These are phyloP conservation scores for Coleophora flavipennella DNA, from an alignment of 2,888 invertebrate genomes.

Conservation along the genomic window DNA sequence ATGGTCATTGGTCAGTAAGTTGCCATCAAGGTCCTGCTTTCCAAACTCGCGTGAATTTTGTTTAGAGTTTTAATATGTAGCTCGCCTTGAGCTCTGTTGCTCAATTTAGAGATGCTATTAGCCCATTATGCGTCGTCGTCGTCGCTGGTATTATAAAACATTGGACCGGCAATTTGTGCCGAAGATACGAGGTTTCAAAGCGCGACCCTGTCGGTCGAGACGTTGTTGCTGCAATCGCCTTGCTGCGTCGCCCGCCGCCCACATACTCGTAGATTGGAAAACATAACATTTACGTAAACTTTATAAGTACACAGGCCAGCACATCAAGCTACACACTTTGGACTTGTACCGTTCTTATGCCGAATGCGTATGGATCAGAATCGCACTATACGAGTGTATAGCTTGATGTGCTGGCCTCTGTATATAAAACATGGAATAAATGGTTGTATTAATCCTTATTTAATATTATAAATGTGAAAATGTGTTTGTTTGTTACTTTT, in stretches of 20 bases:
- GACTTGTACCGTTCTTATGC: too few relatives aligned
- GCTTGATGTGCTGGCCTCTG: too few relatives aligned
- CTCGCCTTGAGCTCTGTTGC: constrained; percentile 56
- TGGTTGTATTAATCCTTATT: too few relatives aligned
- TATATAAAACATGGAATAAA: too few relatives aligned
- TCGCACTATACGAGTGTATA: too few relatives aligned
- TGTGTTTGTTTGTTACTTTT: too few relatives aligned
- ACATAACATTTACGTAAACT: neutral
- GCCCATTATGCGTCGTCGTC: constrained; percentile 38
- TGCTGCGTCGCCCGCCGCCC: constrained; percentile 23
- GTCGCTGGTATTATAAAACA: constrained; percentile 24
- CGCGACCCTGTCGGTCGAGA: constrained; percentile 25
- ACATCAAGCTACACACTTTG: too few relatives aligned
- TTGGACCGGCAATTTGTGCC: constrained; percentile 41
- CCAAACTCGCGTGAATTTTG: constrained; percentile 47
- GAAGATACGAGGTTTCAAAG: constrained; percentile 34
- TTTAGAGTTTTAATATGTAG: constrained; percentile 53
- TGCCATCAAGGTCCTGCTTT: constrained; percentile 41
- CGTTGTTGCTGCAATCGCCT: constrained; percentile 29
- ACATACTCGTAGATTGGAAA: constrained; percentile 13
- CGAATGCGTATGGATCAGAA: too few relatives aligned
- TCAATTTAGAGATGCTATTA: constrained; percentile 52
- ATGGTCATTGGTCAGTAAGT: too few relatives aligned
- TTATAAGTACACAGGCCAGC: too few relatives aligned
- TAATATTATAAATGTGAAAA: too few relatives aligned